Conservation (phyloP, 30 jellyfish, hydroid and myxozoan species). For the Phacellophora camtschatica region DNA sequence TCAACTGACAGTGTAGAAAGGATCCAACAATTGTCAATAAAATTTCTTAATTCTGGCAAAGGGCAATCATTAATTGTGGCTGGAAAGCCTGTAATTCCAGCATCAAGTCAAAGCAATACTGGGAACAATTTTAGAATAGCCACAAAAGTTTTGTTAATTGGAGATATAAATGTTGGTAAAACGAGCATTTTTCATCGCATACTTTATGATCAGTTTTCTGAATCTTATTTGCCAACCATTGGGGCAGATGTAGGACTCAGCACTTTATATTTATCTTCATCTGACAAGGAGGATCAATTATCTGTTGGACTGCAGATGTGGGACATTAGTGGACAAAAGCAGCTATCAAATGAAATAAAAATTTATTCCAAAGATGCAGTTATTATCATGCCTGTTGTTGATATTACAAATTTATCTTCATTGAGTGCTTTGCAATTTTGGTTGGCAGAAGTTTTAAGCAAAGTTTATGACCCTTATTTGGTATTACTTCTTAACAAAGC, state of each 20-base stretch:
- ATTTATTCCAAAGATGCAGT: conserved; percentile 60
- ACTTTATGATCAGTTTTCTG: conserved; percentile 80
- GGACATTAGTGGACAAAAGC: conserved; percentile 89
- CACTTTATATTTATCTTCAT: conserved; percentile 40
- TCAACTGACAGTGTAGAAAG: conserved; percentile 33
- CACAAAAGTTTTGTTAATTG: conserved; percentile 59
- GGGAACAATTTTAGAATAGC: conserved; percentile 23
- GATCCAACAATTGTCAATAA: conserved; percentile 32
- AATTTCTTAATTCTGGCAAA: conserved; percentile 37
- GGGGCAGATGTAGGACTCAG: conserved; percentile 86
- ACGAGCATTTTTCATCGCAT: conserved; percentile 89
- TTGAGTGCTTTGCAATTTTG: conserved; percentile 25
- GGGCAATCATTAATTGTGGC: conserved; percentile 57
- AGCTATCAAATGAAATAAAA: conserved; percentile 31
- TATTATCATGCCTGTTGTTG: conserved; percentile 63
- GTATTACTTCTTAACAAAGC: conserved; percentile 75
- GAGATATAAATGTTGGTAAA: conserved; percentile 82
- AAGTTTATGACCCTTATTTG: conserved; percentile 67
- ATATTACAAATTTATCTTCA: conserved; percentile 24
- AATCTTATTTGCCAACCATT: conserved; percentile 73
- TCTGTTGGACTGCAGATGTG: conserved; percentile 68
- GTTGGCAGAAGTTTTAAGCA: conserved; percentile 41
- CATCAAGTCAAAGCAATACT: neutral
- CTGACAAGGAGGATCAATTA: conserved; percentile 40
- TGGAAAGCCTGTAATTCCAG: neutral